These are phyloP conservation scores for Apamea epomidion DNA, from an alignment of 2,888 invertebrate genomes.

Conservation along the genomic window DNA sequence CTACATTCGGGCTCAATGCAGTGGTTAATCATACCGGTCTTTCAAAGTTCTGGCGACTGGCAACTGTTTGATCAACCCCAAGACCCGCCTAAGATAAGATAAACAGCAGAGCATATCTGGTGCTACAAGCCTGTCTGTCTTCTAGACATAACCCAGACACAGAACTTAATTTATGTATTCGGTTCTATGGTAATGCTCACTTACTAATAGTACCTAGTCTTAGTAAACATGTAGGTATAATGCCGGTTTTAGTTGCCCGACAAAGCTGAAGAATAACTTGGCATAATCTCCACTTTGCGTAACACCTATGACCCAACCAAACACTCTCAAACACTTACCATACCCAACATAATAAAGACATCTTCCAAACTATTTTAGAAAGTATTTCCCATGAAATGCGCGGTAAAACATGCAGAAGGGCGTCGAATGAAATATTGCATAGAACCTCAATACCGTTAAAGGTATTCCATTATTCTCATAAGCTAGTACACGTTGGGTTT, in stretches of 20 bases:
- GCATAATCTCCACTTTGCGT: not conserved
- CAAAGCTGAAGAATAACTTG: not conserved
- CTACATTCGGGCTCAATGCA: no score
- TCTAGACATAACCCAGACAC: no score
- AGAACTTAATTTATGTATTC: no score
- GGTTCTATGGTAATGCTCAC: no score
- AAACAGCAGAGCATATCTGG: no score
- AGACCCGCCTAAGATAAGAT: no score
- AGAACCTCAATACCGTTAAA: slow-evolving; percentile 81
- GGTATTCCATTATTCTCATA: slow-evolving; percentile 79
- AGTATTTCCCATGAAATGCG: slow-evolving; percentile 66
- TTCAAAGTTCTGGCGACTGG: no score
- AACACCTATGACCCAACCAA: no score
- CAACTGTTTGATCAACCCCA: no score
- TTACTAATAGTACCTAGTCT: no score
- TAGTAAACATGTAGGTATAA: no score
- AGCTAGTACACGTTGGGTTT: slow-evolving; percentile 60
- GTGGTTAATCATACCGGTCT: no score
- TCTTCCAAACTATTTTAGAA: slow-evolving; percentile 62
- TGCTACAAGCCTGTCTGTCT: not conserved
- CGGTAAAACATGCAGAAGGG: slow-evolving; percentile 54
- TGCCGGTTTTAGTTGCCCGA: not conserved
- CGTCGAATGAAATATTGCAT: slow-evolving; percentile 75
- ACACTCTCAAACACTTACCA: slow-evolving; percentile 6
- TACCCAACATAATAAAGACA: slow-evolving; percentile 30